These are phyloP conservation scores for Thripadectes ignobilis DNA, from an alignment of 2,797 vertebrate species.

Conservation along the genomic window DNA sequence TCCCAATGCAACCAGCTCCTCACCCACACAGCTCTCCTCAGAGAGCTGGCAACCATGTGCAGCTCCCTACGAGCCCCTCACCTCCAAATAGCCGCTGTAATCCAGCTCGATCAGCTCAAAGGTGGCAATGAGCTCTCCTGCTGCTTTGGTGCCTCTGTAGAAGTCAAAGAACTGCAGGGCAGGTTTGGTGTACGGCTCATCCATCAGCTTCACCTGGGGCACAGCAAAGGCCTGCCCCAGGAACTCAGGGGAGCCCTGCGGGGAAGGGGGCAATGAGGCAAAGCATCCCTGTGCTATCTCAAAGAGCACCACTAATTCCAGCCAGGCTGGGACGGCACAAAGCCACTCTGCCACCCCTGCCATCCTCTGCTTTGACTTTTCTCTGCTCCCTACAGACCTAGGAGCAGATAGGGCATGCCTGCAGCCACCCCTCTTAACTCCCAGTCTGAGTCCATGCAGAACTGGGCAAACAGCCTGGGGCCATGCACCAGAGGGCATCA, in stretches of 20 bases:
- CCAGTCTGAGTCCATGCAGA: background rate
- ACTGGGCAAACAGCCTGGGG: rapidly evolving
- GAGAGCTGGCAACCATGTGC: background rate
- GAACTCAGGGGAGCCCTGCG: constrained; percentile 79
- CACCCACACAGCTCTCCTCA: background rate
- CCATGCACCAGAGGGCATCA: background rate
- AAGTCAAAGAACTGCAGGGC: constrained; percentile 87
- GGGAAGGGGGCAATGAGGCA: background rate
- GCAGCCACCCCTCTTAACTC: background rate
- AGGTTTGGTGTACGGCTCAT: constrained; percentile 83
- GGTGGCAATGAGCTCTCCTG: constrained; percentile 87
- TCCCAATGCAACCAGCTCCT: background rate
- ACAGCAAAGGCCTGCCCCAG: constrained; percentile 87
- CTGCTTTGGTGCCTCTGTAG: constrained; percentile 81
- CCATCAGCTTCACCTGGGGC: constrained; percentile 86
- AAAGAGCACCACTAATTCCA: background rate
- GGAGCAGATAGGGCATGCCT: background rate
- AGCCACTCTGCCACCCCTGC: background rate
- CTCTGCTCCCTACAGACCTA: background rate
- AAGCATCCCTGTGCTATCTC: background rate
- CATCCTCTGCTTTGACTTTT: background rate
- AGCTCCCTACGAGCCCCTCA: constrained; percentile 31
- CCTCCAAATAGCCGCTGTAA: constrained; percentile 88
- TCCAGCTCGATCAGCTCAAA: constrained; percentile 94
- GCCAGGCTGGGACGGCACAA: background rate